Percentiles rank a stretch among this genome's conserved stretches.
Evolutionary conservation across 2,797 vertebrate species (phyloP).

Genomic region (Cephalopachus bancanus): DNA sequence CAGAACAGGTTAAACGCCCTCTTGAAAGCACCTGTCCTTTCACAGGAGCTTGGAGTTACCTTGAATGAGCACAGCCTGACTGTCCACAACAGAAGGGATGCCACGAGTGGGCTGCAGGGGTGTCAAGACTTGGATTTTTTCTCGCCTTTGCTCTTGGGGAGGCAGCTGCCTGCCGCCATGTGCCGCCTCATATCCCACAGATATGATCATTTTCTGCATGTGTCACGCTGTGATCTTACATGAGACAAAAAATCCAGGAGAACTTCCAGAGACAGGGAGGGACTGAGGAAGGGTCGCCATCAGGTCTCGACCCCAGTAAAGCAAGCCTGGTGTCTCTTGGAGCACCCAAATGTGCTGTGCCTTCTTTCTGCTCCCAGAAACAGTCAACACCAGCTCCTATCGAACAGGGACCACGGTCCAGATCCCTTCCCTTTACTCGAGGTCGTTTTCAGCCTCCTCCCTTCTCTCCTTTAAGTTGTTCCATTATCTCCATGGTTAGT

Average conservation of each 20-base stretch:
- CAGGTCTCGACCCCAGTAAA: not conserved
- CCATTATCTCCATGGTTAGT: too few species aligned
- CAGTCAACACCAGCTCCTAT: not conserved
- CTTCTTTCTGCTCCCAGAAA: not conserved
- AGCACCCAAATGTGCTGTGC: not conserved
- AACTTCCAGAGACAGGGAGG: not conserved
- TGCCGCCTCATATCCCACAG: not conserved
- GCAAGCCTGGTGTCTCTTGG: too few species aligned
- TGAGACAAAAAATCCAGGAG: not conserved
- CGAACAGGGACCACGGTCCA: rapidly evolving
- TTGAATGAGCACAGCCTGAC: not conserved
- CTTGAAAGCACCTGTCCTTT: not conserved
- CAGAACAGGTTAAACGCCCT: not conserved
- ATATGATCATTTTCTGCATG: not conserved
- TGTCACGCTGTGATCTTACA: not conserved
- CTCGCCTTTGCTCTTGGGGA: not conserved
- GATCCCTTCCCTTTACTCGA: not conserved
- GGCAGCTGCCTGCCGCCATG: not conserved
- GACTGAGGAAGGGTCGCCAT: not conserved
- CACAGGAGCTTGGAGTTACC: not conserved
- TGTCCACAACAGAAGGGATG: not conserved
- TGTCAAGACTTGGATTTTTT: not conserved
- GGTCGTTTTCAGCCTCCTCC: not conserved
- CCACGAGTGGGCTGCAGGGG: too few species aligned
- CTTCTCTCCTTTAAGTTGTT: not conserved